phyloP scores from a whole-genome alignment of 2,888 invertebrate species.

The Hypselothyrea guttata region DNA sequence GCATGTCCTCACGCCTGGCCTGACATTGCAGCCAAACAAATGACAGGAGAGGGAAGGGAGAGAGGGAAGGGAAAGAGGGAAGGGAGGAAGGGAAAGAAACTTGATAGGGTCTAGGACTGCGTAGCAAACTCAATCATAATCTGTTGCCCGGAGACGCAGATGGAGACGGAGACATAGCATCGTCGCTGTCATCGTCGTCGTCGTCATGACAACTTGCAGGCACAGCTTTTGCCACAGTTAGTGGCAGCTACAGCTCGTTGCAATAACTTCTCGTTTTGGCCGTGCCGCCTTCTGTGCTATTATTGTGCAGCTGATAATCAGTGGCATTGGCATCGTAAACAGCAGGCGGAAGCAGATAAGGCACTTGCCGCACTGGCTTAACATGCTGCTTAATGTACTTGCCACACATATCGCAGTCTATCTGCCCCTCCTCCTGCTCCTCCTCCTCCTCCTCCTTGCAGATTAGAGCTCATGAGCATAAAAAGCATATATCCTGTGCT shows the following conservation, averaged over 20 bases:
- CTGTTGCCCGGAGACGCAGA: conserved; percentile 55
- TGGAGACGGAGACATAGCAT: conserved; percentile 3
- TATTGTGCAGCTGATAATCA: conserved; percentile 70
- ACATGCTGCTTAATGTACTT: conserved; percentile 56
- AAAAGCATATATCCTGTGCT: conserved; percentile 36
- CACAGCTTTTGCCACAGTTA: conserved; percentile 14
- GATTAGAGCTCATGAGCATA: conserved; percentile 55
- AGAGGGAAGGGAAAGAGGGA: too few relatives aligned
- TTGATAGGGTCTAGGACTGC: conserved; percentile 11
- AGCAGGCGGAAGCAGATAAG: conserved; percentile 70
- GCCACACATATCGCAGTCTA: not conserved
- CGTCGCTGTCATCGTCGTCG: conserved; percentile 8
- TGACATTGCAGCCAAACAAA: conserved; percentile 67
- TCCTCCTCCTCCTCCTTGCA: conserved; percentile 4
- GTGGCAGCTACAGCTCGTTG: conserved; percentile 50
- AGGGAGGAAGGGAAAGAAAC: too few relatives aligned
- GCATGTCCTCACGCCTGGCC: too few relatives aligned
- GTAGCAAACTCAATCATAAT: conserved; percentile 75
- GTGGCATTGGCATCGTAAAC: conserved; percentile 73
- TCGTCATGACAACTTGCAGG: conserved; percentile 62
- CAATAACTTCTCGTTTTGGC: conserved; percentile 77
- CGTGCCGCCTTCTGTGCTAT: conserved; percentile 34
- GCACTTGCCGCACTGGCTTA: conserved; percentile 67
- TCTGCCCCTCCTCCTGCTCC: not conserved
- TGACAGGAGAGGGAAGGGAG: conserved; percentile 41